These are phyloP conservation scores for Montipora cactus DNA, from an alignment of 64 coral and sea anemone genomes.

Conservation along the genomic window DNA sequence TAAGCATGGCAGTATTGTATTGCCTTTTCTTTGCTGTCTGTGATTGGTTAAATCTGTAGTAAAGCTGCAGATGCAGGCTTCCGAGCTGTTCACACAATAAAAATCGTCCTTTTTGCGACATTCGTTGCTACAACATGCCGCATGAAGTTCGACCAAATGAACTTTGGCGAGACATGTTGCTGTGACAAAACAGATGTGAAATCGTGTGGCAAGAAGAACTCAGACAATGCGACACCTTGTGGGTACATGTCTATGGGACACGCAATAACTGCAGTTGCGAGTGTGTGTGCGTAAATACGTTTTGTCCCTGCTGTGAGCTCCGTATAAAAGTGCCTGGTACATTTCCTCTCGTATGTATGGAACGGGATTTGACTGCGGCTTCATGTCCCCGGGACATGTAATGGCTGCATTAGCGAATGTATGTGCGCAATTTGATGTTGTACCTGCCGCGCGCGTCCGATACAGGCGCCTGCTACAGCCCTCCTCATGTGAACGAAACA, in stretches of 20 bases:
- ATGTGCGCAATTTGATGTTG: conserved; percentile 11
- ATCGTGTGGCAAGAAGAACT: no score
- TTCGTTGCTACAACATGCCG: conserved; percentile 54
- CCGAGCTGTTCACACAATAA: conserved; percentile 49
- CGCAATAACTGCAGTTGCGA: neutral
- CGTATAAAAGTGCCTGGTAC: conserved; percentile 15
- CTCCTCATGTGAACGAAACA: no score
- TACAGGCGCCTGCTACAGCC: no score
- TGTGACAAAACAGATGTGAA: no score
- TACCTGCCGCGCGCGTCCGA: neutral
- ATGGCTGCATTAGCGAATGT: conserved; percentile 47
- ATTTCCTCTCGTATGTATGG: conserved; percentile 31
- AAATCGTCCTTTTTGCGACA: conserved; percentile 36
- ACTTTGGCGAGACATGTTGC: no score
- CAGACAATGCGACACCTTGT: no score
- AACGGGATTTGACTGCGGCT: conserved; percentile 35
- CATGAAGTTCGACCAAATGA: conserved; percentile 25
- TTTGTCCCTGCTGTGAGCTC: conserved; percentile 44
- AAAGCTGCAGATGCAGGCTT: conserved; percentile 10
- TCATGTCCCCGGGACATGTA: neutral
- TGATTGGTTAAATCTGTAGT: conserved; percentile 35
- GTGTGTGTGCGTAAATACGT: conserved; percentile 45
- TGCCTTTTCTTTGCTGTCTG: conserved; percentile 13
- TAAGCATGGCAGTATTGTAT: conserved; percentile 13
- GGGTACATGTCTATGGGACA: no score